Percentiles rank a stretch among this genome's conserved stretches.
Conservation (phyloP, 2,113 vertebrate genomes). For the Anas platyrhynchos region DNA sequence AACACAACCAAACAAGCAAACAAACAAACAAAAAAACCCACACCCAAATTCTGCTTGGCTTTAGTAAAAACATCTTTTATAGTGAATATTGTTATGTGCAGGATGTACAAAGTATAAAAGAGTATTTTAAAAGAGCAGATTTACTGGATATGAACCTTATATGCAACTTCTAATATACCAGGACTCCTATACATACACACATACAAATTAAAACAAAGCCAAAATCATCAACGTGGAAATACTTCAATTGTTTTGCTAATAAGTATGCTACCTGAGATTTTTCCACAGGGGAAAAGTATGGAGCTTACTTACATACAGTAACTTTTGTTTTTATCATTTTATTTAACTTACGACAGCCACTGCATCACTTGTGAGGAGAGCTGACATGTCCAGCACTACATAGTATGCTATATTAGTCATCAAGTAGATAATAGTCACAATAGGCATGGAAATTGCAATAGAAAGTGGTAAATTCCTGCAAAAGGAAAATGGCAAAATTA, state of each 20-base stretch:
- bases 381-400: slow-evolving; percentile 82
- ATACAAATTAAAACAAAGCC: not conserved
- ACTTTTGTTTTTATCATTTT: not conserved
- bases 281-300: not conserved
- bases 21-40: too few species aligned
- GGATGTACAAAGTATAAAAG: not conserved
- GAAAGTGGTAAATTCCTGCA: slow-evolving; percentile 85
- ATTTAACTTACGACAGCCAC: slow-evolving; percentile 83
- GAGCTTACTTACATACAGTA: not conserved
- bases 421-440: slow-evolving; percentile 85
- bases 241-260: not conserved
- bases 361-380: slow-evolving; percentile 84
- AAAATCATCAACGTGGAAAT: not conserved
- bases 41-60: not conserved
- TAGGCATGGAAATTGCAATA: slow-evolving; percentile 85
- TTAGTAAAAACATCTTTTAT: not conserved
- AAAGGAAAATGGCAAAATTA: not conserved
- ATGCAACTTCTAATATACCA: not conserved
- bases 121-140: not conserved
- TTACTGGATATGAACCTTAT: not conserved
- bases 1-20: too few species aligned
- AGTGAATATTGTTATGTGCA: not conserved
- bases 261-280: not conserved
- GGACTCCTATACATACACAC: not conserved
- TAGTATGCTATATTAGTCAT: slow-evolving; percentile 89